These are phyloP conservation scores for Lasioglossum zephyrum DNA, from an alignment of 2,888 invertebrate species.

Conservation along the genomic window DNA sequence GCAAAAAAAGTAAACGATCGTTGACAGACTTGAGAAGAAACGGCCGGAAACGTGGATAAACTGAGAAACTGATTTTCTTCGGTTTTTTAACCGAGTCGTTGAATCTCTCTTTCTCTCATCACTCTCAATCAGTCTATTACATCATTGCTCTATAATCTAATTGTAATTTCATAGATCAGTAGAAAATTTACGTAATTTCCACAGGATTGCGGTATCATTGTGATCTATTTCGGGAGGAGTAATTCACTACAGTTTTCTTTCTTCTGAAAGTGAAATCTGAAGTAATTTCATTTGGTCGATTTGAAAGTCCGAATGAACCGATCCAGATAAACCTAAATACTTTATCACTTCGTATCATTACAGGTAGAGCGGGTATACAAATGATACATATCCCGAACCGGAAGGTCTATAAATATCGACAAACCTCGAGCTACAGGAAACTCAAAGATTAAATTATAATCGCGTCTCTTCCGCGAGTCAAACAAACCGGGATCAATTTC, in stretches of 20 bases:
- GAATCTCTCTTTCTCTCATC: not conserved
- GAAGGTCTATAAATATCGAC: conserved; percentile 1
- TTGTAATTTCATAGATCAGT: conserved; percentile 1
- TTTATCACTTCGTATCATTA: not conserved
- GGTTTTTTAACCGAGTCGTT: not conserved
- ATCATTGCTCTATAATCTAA: conserved; percentile 3
- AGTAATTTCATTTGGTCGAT: not conserved
- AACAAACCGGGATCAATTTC: conserved; percentile 14
- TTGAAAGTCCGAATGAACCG: not conserved
- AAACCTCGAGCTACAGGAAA: not conserved
- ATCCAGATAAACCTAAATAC: not conserved
- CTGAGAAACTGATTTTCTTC: not conserved
- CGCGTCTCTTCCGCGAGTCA: conserved; percentile 6
- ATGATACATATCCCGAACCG: not conserved
- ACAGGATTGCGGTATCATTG: not conserved
- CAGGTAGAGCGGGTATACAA: not conserved
- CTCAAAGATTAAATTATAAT: conserved; percentile 10
- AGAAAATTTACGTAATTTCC: not conserved
- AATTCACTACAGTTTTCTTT: conserved; percentile 2
- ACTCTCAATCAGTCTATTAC: not conserved
- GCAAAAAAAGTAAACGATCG: not conserved
- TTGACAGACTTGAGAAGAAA: not conserved
- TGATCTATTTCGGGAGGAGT: not conserved
- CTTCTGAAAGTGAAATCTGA: not conserved
- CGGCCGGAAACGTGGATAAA: not conserved